These are phyloP conservation scores for Stichopus chloronotus DNA, from an alignment of 35 echinoderm and acorn worm genomes.

Conservation along the genomic window DNA sequence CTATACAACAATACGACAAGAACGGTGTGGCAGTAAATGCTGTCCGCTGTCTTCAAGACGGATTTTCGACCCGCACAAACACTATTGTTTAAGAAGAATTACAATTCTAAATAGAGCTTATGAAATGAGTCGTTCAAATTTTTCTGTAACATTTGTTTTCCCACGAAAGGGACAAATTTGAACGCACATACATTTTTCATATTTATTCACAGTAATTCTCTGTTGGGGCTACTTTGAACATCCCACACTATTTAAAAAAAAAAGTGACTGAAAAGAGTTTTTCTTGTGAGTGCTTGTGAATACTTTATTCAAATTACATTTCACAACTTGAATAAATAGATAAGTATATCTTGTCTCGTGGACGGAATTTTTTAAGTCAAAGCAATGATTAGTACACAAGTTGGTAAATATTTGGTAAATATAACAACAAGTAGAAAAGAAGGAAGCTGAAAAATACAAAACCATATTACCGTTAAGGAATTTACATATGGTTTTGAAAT, in stretches of 20 bases:
- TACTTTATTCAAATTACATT: conserved; percentile 4
- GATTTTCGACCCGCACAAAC: no score
- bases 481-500: background rate
- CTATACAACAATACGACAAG: no score
- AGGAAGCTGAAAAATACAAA: background rate
- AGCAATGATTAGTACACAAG: background rate
- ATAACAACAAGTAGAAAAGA: background rate
- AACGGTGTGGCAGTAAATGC: no score
- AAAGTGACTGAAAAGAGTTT: background rate
- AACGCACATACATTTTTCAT: background rate
- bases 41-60: no score
- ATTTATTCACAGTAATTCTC: background rate
- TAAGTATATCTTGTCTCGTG: background rate
- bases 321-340: conserved; percentile 3
- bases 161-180: no score
- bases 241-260: conserved; percentile 10
- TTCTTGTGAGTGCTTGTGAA: no score
- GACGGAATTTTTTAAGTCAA: conserved; percentile 2
- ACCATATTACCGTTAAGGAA: background rate
- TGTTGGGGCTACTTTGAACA: conserved; percentile 7
- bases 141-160: no score
- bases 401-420: background rate
- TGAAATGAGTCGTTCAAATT: no score
- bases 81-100: no score
- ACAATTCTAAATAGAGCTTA: no score